Base-by-base conservation (phyloP, 2,797 vertebrate species). In the Cuculus canorus region DNA sequence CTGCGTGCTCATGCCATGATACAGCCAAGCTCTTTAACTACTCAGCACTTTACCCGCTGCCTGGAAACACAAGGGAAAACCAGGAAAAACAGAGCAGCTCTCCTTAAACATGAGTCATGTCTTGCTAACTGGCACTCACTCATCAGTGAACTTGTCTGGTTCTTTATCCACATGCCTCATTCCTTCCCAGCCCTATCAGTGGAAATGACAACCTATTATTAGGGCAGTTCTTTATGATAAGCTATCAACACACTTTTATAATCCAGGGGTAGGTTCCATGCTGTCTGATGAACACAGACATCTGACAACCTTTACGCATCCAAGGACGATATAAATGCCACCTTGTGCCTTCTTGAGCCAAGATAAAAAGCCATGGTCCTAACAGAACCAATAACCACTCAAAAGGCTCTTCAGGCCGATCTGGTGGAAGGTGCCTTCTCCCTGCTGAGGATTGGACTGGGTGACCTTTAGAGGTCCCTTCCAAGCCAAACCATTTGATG, bases 121-220 rank as follows among this genome's bases (percentile, higher is more conserved):
- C 79, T 43, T 25, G 28, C 50, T 79, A 72, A 76, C 8, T 3
- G 43, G 68, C 85, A 84, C 22, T 28, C 64, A 27, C 56, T 72
- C 70, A 4, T 3, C 56, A 45, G 64, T 27, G 28, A 41, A 21
- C 41, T 86, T 59, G 11, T 63, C 75, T 39, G 39, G 68, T 30
- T 45, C 12, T 4, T 64, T 43, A 82, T 4, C 53, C 61, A 22
- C 8, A 3, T 27, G 65, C 65, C 48, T 13, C 2, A 7, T 59
- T 87, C 92, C 78, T 87, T 80, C 81, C 37, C 15, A 17, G 27
- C 60, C 63, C 32, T 59, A 50, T 43, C 71, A 24, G n/a, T 27
- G 65, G 43, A 7, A 68, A 80, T 32, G 68, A 82, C 35, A 60
- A 23, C 23, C 94, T 96, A 93, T 94, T 94, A 88, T 68, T 91